Percentiles rank a stretch among this genome's conserved stretches.
phyloP scores from a whole-genome alignment of 2,888 invertebrate species.

The Aporophyla lueneburgensis region DNA sequence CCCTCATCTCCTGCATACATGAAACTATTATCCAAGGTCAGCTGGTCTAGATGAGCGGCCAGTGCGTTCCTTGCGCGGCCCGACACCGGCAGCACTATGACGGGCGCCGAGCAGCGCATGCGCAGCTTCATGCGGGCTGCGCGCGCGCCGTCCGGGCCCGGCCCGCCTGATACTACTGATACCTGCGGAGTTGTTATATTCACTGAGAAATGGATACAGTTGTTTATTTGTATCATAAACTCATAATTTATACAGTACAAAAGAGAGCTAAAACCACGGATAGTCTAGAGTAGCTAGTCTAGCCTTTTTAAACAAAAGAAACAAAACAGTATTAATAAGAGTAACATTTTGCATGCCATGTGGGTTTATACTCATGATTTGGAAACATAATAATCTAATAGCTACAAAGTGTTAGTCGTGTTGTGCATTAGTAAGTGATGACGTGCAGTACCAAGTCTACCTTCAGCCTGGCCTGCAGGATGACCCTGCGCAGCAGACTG shows the following conservation, averaged over 20 bases:
- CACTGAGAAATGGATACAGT: no score
- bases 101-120: slow-evolving; percentile 93
- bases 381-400: no score
- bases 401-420: not conserved
- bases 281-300: no score
- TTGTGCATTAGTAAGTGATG: slow-evolving; percentile 6
- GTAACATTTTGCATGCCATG: no score
- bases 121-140: slow-evolving; percentile 79
- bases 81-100: slow-evolving; percentile 96
- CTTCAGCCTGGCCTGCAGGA: slow-evolving; percentile 92
- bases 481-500: slow-evolving; percentile 95
- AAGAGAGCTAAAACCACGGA: no score
- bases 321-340: no score
- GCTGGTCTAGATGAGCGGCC: slow-evolving; percentile 95
- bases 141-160: slow-evolving; percentile 70
- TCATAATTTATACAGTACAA: no score
- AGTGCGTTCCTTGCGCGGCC: slow-evolving; percentile 94
- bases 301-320: no score
- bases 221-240: no score
- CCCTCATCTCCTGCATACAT: slow-evolving; percentile 90
- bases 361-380: no score
- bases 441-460: slow-evolving; percentile 72
- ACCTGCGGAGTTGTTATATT: slow-evolving; percentile 49
- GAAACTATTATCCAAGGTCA: slow-evolving; percentile 95
- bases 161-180: slow-evolving; percentile 54